A percentile compares a stretch with the other conserved stretches of the same genome.
These are phyloP conservation scores for Megaptera novaeangliae DNA, from an alignment of 2,113 vertebrate genomes.

Conservation along the genomic window DNA sequence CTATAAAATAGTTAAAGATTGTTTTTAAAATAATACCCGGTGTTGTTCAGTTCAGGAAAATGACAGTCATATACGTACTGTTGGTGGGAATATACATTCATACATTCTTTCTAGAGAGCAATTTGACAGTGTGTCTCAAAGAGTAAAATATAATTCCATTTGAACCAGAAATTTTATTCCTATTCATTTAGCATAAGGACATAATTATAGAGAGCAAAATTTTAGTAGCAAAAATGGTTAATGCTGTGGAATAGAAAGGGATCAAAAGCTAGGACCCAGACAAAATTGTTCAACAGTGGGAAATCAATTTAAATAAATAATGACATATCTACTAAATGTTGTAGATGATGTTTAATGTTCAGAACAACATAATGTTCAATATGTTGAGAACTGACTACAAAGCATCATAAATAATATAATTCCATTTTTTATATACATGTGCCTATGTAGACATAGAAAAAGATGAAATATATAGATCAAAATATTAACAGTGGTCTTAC, in stretches of 20 bases:
- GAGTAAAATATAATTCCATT: not conserved
- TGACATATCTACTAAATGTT: not conserved
- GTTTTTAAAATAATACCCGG: not conserved
- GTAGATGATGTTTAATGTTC: not conserved
- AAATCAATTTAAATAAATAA: conserved; percentile 31
- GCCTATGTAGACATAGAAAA: not conserved
- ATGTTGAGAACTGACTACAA: not conserved
- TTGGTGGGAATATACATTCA: not conserved
- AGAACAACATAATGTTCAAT: conserved; percentile 27
- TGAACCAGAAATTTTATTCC: conserved; percentile 31
- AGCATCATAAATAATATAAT: not conserved
- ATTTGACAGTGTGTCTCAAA: not conserved
- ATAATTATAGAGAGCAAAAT: not conserved
- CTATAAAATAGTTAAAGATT: not conserved
- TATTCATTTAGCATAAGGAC: not conserved
- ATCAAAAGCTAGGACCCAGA: not conserved
- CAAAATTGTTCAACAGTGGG: not conserved
- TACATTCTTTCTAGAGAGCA: not conserved
- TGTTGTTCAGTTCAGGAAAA: conserved; percentile 19
- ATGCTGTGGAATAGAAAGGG: not conserved
- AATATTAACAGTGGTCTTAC: not conserved
- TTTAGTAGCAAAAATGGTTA: conserved; percentile 25
- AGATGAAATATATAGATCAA: not conserved
- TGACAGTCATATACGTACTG: not conserved
- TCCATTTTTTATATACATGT: not conserved